Conservation (phyloP, 2,797 vertebrate genomes). For the Gobionotothen gibberifrons region DNA sequence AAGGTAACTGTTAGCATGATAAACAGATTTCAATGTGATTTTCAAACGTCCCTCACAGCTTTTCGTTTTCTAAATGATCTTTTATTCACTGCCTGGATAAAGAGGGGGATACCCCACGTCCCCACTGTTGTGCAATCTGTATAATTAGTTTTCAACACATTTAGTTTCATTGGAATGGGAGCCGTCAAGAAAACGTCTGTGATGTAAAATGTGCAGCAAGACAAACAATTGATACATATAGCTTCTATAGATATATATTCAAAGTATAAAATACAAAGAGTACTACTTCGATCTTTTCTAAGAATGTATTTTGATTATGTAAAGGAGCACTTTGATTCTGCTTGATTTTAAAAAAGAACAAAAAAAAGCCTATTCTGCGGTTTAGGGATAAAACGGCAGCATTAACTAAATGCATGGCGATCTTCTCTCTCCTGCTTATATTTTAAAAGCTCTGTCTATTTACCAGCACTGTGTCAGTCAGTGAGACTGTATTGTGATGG, state of each 20-base stretch:
- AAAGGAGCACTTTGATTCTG: constrained; percentile 73
- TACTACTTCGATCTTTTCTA: constrained; percentile 81
- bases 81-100: constrained; percentile 48
- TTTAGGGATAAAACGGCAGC: constrained; percentile 67
- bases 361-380: constrained; percentile 51
- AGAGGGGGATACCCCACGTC: constrained; percentile 44
- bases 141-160: constrained; percentile 60
- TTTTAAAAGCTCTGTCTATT: constrained; percentile 73
- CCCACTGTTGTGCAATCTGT: constrained; percentile 53
- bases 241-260: constrained; percentile 70
- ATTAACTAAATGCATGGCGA: constrained; percentile 82
- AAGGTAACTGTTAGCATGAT: constrained; percentile 66
- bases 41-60: constrained; percentile 45
- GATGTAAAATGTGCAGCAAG: constrained; percentile 78
- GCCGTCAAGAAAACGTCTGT: constrained; percentile 74
- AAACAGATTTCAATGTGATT: constrained; percentile 63
- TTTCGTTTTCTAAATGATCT: constrained; percentile 18
- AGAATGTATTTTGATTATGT: constrained; percentile 88
- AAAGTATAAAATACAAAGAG: constrained; percentile 73
- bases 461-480: constrained; percentile 81
- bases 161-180: constrained; percentile 64
- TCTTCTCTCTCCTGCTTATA: constrained; percentile 74
- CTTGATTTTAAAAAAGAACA: constrained; percentile 68
- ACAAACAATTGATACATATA: constrained; percentile 65
- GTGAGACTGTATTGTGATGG: constrained; percentile 73